Base-by-base conservation (phyloP, 2,797 vertebrate species). In the Fundulus diaphanus region DNA sequence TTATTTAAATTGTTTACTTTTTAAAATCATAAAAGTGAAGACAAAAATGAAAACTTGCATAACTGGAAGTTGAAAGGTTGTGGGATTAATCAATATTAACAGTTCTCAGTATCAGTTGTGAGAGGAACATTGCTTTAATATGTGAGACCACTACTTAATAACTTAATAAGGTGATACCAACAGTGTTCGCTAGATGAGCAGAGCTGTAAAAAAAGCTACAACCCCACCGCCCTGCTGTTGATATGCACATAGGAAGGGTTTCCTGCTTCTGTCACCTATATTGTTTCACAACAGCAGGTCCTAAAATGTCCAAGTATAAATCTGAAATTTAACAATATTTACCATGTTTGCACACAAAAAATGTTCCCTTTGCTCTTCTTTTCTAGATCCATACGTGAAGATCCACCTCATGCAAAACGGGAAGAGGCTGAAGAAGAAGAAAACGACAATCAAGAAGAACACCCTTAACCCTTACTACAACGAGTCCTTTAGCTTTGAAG, bases 361-460 rank as follows among this genome's bases (percentile, higher is more conserved):
- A 59, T 15, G 16, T 33, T 11, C 35, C 24, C 59, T 72, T 66
- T 59, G 67, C 24, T 80, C 31, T 5, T 40, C 44, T 37, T 81
- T 76, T 82, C 78, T 94, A 99, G 98, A 99, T 95, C 98, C 98
- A 40, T 99, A 99, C 54, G 98, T 96, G 90, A 99, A 99, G 94
- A 99, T 99, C 91, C 98, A 99, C 92, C 96, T 99, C 96, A 99
- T 99, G 98, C 98, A 99, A 91, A 99, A 99, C 0, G 98, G 98
- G 72, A 99, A 99, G 93, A 96, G 98, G 80, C 96, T 99, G 96
- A 99, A 99, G 96, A 99, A 99, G 95, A 99, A 99, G 96, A 99
- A 99, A 96, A 99, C 98, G 81, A 99, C 98, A 86, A 99, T 99
- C 96, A 99, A 99, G 92, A 99, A 99, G 96, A 99, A 99, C 92